These are phyloP conservation scores for Muricea muricata DNA, from an alignment of 92 coral and sea anemone genomes.

Conservation along the genomic window DNA sequence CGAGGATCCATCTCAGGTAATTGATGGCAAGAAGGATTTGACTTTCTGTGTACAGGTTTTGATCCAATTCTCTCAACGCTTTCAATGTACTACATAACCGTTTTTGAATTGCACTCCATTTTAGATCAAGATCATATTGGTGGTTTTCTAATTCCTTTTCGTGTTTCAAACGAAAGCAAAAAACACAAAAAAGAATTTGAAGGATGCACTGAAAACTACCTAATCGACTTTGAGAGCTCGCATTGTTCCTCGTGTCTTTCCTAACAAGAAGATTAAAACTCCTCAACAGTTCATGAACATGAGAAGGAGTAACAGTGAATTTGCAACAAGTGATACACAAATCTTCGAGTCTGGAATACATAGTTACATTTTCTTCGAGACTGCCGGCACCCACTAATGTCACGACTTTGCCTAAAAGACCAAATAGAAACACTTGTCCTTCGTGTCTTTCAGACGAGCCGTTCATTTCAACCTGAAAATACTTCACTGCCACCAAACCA, in stretches of 20 bases:
- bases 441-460: neutral
- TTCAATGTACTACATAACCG: conserved; percentile 1
- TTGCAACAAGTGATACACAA: conserved; percentile 35
- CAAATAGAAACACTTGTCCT: neutral
- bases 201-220: conserved; percentile 3
- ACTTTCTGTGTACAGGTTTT: conserved; percentile 5
- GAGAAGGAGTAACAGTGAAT: neutral
- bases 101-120: conserved; percentile 38
- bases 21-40: neutral
- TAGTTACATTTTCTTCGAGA: neutral
- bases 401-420: conserved; percentile 7
- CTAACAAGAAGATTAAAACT: neutral
- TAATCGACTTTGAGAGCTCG: neutral
- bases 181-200: conserved; percentile 19
- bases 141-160: neutral
- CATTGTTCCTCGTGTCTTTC: conserved; percentile 5
- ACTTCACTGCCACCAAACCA: conserved; percentile 39
- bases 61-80: conserved; percentile 1
- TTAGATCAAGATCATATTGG: conserved; percentile 1
- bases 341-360: conserved; percentile 14
- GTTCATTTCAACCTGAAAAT: conserved; percentile 13
- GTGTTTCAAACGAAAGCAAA: conserved; percentile 3
- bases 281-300: neutral
- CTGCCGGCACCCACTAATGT: neutral
- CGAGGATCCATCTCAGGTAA: neutral